phyloP scores from a whole-genome alignment of 2,888 invertebrate species.

The Erebia ligea region DNA sequence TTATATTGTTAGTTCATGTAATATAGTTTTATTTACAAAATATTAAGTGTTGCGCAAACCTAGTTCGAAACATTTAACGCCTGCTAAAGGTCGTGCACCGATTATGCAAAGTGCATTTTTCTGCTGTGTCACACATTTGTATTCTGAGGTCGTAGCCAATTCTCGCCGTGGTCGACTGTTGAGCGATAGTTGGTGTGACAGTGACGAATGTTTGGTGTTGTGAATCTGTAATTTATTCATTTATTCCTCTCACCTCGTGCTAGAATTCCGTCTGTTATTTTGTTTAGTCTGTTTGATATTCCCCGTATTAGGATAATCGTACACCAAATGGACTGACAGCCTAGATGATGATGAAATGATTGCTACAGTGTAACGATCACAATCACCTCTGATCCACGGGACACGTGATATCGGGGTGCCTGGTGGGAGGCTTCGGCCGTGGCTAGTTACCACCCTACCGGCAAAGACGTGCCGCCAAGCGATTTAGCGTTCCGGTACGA shows the following conservation, averaged over 20 bases:
- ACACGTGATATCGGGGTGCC: too few species aligned
- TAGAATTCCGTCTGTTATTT: constrained; percentile 9
- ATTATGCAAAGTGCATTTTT: constrained; percentile 16
- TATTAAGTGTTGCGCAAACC: neutral
- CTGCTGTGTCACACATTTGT: constrained; percentile 9
- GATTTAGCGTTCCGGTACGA: too few species aligned
- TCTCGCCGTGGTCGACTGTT: neutral
- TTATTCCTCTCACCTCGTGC: constrained; percentile 15
- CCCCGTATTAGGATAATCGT: too few species aligned
- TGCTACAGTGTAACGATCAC: too few species aligned
- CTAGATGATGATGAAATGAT: too few species aligned
- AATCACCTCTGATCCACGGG: too few species aligned
- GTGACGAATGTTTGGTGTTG: constrained; percentile 3
- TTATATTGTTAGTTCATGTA: too few species aligned
- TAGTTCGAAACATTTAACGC: constrained; percentile 12
- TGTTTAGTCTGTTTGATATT: neutral
- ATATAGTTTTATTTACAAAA: neutral
- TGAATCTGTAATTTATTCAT: constrained; percentile 17
- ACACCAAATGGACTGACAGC: too few species aligned
- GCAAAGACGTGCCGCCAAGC: too few species aligned
- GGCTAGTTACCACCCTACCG: too few species aligned
- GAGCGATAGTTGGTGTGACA: neutral
- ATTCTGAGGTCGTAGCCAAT: constrained; percentile 8
- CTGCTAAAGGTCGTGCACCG: constrained; percentile 4
- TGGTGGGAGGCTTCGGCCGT: too few species aligned